Conservation (phyloP, 2,888 invertebrate genomes). For the Chloroclystis v-ata region DNA sequence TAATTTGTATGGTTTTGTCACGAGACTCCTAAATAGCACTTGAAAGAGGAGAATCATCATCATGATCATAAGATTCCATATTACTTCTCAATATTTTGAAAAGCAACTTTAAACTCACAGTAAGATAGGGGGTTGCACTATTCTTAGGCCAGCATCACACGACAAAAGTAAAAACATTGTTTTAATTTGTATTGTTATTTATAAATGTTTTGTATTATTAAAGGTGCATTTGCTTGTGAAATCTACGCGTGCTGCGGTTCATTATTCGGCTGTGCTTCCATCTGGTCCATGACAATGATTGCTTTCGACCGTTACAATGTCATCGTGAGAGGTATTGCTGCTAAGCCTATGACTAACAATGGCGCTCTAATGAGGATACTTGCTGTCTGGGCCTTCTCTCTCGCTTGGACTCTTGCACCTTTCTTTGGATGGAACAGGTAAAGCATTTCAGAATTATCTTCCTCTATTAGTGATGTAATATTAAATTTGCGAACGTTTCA, state of each 20-base stretch:
- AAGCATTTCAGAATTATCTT: not conserved
- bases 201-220: slow-evolving; percentile 5
- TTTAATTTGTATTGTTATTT: too few species aligned
- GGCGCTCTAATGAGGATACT: slow-evolving; percentile 87
- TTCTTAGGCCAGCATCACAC: too few species aligned
- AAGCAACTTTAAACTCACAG: too few species aligned
- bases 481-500: too few species aligned
- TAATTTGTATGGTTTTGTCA: not conserved
- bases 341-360: slow-evolving; percentile 89
- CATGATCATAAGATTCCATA: too few species aligned
- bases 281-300: slow-evolving; percentile 96
- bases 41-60: too few species aligned
- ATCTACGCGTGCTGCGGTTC: slow-evolving; percentile 92
- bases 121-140: too few species aligned
- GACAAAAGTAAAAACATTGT: too few species aligned
- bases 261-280: slow-evolving; percentile 92
- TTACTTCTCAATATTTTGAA: too few species aligned
- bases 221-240: slow-evolving; percentile 90
- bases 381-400: slow-evolving; percentile 86
- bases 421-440: slow-evolving; percentile 92
- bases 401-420: slow-evolving; percentile 89
- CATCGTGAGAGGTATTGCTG: slow-evolving; percentile 93
- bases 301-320: slow-evolving; percentile 96
- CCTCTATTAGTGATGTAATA: too few species aligned
- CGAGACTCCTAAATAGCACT: too few species aligned